Percentiles rank a stretch among this genome's conserved stretches.
Evolutionary conservation across 2,797 vertebrate species (phyloP).

Genomic region (Eospalax fontanierii): DNA sequence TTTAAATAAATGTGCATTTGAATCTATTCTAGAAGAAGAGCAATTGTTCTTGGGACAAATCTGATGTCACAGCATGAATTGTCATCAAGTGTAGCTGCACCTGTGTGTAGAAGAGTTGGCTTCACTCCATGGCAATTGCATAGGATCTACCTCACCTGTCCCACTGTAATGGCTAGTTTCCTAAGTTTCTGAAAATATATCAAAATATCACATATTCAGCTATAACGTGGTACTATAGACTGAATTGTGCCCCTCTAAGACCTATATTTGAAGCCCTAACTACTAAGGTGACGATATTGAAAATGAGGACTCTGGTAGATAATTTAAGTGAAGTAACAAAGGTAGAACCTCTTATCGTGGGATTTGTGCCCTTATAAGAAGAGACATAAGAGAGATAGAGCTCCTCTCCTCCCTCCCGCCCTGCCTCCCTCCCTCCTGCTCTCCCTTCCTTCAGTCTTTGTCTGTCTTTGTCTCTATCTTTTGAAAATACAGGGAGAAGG

Average conservation of each 20-base stretch:
- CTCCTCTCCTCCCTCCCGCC: rapidly evolving
- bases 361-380: background rate
- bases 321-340: background rate
- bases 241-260: background rate
- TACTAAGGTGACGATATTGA: background rate
- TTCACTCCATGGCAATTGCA: background rate
- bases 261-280: background rate
- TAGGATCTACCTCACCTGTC: background rate
- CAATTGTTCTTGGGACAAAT: background rate
- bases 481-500: background rate
- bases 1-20: background rate
- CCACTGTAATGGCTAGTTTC: conserved; percentile 10
- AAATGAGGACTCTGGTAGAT: background rate
- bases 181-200: background rate
- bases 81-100: background rate
- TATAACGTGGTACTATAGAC: background rate
- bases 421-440: background rate
- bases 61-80: background rate
- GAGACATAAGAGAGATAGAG: background rate
- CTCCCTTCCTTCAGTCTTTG: background rate
- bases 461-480: background rate
- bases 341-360: background rate
- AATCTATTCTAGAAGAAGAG: conserved; percentile 6
- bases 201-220: background rate
- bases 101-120: background rate